Evolutionary conservation across 1,140 invertebrate genomes (phyloP), one percentile per base, ranked within the genome.

Genomic region (Lepidotrigona ventralis): DNA sequence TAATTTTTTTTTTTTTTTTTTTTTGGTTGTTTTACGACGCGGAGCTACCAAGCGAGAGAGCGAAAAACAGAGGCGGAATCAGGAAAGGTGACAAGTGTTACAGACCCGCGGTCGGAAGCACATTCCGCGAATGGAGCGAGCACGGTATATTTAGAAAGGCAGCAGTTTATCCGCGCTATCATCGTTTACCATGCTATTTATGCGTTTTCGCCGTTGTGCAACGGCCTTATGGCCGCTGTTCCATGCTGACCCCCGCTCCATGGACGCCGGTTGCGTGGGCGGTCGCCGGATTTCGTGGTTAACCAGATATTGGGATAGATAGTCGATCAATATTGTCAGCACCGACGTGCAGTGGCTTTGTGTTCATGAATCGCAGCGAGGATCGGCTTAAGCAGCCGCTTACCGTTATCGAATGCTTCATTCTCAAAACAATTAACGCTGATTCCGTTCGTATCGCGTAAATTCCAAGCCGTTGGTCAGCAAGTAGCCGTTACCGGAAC

Each of bases 141-240:
- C 85, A 56, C 23, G 78, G 53, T 88, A 85, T 87, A 85, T 88
- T 85, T 84, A 84, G 86, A 84, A 68, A 63, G 58, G 56, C 53
- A 74, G 72, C 81, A 64, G 66, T 87, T 87, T 81, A 86, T 87
- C 63, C 81, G 73, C 78, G 58, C 74, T 85, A 88, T 88, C 86
- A 70, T 81, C 86, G 58, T 71, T 84, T 81, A 73, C 70, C n/a
- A 26, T 72, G 82, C 74, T 85, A 79, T 85, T 87, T 79, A 86
- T 60, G 86, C 58, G 77, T 84, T 88, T 85, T 88, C 85, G 70
- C 15, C 85, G 82, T 79, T 88, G 82, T 75, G 85, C 82, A 87
- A 87, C 68, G 71, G 76, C 53, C 75, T 76, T 64, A 79, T 26
- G 39, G 69, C 70, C 73, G 68, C 70, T 64, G 51, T 68, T 60